A percentile compares a stretch with the other conserved stretches of the same genome.
Evolutionary conservation across 2,888 invertebrate genomes (phyloP).

Genomic region (Leucozona laternaria): DNA sequence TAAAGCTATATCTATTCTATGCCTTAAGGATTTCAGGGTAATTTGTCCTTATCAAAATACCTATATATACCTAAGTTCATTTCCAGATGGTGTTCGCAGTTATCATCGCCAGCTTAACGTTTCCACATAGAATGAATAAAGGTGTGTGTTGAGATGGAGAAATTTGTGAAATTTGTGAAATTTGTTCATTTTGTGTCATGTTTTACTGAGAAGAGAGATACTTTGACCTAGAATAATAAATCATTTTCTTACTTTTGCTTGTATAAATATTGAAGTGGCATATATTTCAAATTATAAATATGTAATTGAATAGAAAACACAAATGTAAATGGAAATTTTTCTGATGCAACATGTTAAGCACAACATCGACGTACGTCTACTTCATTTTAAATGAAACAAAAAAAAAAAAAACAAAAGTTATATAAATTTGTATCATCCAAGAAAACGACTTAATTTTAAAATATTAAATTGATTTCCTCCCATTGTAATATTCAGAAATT

Average conservation of each 20-base stretch:
- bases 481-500: too few species aligned
- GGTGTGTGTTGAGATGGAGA: constrained; percentile 35
- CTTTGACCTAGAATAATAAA: constrained; percentile 61
- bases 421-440: too few species aligned
- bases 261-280: neutral
- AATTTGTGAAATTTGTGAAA: constrained; percentile 30
- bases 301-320: constrained; percentile 6
- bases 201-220: constrained; percentile 29
- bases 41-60: constrained; percentile 68
- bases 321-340: constrained; percentile 48
- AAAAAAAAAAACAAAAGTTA: neutral
- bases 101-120: constrained; percentile 72
- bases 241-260: constrained; percentile 37
- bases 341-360: constrained; percentile 14
- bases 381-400: neutral
- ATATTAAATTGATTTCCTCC: too few species aligned
- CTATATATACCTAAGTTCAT: constrained; percentile 64
- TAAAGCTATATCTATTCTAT: constrained; percentile 29
- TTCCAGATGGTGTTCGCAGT: constrained; percentile 73
- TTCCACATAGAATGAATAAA: constrained; percentile 37
- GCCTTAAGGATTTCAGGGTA: constrained; percentile 45
- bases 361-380: neutral
- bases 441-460: too few species aligned
- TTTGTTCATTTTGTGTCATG: constrained; percentile 50
- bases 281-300: constrained; percentile 36